Evolutionary conservation across 2,113 vertebrate species (phyloP).

Genomic region (Rhinichthys klamathensis): DNA sequence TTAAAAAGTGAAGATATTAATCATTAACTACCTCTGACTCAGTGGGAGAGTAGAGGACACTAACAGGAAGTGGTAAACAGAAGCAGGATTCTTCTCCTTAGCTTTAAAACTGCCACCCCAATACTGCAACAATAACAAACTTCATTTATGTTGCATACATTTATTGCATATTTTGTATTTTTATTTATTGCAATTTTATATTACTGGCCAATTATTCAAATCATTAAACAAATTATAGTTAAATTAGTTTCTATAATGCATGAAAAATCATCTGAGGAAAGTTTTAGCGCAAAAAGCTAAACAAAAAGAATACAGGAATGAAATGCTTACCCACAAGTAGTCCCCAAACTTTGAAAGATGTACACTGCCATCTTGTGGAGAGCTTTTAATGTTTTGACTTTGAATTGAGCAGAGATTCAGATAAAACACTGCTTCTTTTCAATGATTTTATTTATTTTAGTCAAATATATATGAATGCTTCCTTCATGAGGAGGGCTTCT

Average conservation of each 20-base stretch:
- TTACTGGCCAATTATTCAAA: background rate
- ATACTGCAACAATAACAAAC: background rate
- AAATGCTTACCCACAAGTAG: background rate
- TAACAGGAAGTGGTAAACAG: conserved; percentile 55
- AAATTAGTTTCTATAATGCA: background rate
- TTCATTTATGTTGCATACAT: background rate
- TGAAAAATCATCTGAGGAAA: background rate
- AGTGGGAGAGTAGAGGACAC: conserved; percentile 45
- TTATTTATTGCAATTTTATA: background rate
- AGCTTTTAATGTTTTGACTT: background rate
- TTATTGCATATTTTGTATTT: too few species aligned
- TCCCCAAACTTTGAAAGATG: background rate
- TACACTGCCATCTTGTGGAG: conserved; percentile 51
- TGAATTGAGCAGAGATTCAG: background rate
- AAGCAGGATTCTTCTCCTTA: conserved; percentile 33
- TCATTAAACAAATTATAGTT: background rate
- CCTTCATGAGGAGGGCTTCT: conserved; percentile 74
- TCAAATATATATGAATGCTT: conserved; percentile 82
- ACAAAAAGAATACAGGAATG: background rate
- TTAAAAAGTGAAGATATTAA: conserved; percentile 59
- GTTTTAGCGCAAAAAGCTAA: background rate
- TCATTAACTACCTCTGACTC: conserved; percentile 65
- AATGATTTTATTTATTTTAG: conserved; percentile 78
- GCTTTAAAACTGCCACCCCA: background rate
- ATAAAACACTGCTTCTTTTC: conserved; percentile 57